These are phyloP conservation scores for Pluvianellus socialis DNA, from an alignment of 2,113 vertebrate genomes.

Conservation along the genomic window DNA sequence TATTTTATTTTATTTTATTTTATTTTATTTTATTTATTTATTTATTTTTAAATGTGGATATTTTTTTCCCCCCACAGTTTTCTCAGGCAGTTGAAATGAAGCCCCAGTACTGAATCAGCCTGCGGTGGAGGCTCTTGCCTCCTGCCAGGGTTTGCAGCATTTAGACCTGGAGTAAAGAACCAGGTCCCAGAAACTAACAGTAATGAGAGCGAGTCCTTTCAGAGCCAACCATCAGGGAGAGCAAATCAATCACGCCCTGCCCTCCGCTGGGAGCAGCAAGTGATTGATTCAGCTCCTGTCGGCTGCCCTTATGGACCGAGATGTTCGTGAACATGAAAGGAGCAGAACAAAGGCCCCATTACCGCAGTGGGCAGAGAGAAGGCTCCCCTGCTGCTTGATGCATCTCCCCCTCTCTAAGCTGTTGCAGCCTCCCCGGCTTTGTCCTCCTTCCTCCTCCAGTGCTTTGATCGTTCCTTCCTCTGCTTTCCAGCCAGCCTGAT, in stretches of 20 bases:
- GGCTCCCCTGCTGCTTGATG: constrained; percentile 63
- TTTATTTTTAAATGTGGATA: background rate
- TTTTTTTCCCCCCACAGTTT: background rate
- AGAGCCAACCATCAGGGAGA: constrained; percentile 41
- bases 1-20: background rate
- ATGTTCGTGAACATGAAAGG: constrained; percentile 53
- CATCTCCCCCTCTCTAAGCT: constrained; percentile 25
- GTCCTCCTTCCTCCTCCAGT: constrained; percentile 29
- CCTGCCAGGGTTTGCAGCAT: background rate
- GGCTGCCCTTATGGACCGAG: constrained; percentile 20
- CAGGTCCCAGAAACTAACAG: background rate
- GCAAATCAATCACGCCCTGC: constrained; percentile 40
- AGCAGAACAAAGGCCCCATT: constrained; percentile 65
- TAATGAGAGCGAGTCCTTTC: constrained; percentile 31
- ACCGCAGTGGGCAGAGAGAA: constrained; percentile 6
- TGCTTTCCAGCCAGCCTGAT: background rate
- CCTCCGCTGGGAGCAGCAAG: constrained; percentile 12
- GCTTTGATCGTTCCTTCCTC: constrained; percentile 50
- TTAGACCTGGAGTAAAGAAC: background rate
- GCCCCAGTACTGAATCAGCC: accelerated
- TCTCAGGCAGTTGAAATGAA: background rate
- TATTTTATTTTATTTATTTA: background rate
- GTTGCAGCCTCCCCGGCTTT: constrained; percentile 22
- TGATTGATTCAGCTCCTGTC: constrained; percentile 61
- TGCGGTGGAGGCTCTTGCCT: background rate